Percentiles rank a stretch among this genome's conserved stretches.
phyloP scores from a whole-genome alignment of 2,888 invertebrate species.

The Bimastos eiseni region DNA sequence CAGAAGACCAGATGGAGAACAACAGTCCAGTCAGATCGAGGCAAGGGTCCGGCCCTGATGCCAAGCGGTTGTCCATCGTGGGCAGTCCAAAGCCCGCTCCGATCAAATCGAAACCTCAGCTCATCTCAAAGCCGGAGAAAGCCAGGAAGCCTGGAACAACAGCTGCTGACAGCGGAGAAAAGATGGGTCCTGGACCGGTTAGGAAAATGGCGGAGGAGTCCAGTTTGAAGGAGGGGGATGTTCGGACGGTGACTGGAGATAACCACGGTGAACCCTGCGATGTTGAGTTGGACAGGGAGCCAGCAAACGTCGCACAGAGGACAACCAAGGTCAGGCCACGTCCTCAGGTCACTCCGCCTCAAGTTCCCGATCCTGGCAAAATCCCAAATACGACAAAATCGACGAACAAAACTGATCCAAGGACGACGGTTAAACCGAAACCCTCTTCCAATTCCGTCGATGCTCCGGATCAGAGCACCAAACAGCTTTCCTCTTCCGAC shows the following conservation, averaged over 20 bases:
- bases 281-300: not conserved
- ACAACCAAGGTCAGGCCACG: not conserved
- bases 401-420: not conserved
- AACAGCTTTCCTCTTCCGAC: not conserved
- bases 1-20: not conserved
- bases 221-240: not conserved
- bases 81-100: constrained; percentile 19
- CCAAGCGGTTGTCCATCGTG: not conserved
- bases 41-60: not conserved
- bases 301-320: not conserved
- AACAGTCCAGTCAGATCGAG: not conserved
- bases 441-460: too few relatives aligned
- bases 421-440: not conserved
- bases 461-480: not conserved
- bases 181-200: not conserved
- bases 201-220: not conserved
- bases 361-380: not conserved
- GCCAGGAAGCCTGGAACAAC: not conserved
- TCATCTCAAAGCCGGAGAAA: not conserved
- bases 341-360: constrained; percentile 10
- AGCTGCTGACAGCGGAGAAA: not conserved
- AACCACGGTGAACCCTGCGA: not conserved
- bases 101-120: not conserved
- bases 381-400: not conserved
- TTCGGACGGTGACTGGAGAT: not conserved